Conservation (phyloP, 2,888 invertebrate species). For the Scaptomyza tumidula region DNA sequence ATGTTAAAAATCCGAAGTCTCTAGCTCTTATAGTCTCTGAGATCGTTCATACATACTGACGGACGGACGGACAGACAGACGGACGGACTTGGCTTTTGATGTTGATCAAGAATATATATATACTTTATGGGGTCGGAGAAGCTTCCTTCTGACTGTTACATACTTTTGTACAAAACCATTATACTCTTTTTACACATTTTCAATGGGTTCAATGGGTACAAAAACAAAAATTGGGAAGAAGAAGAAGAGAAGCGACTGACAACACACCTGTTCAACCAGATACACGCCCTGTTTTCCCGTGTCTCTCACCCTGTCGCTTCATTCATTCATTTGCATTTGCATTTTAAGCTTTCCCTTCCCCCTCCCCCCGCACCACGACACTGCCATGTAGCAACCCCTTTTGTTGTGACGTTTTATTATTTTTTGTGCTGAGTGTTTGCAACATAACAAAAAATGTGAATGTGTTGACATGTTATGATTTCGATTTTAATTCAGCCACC, state of each 20-base stretch:
- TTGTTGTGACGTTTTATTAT: constrained; percentile 39
- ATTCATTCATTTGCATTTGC: constrained; percentile 69
- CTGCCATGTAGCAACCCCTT: too few species aligned
- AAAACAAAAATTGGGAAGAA: background rate
- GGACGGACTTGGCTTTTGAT: too few species aligned
- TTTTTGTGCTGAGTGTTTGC: constrained; percentile 10
- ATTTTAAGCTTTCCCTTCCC: constrained; percentile 33
- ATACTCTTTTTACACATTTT: too few species aligned
- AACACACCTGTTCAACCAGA: constrained; percentile 66
- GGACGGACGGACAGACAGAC: too few species aligned
- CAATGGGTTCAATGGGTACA: too few species aligned
- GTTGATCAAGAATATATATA: too few species aligned
- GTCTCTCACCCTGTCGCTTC: constrained; percentile 9
- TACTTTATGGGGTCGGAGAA: too few species aligned
- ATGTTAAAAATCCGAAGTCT: too few species aligned
- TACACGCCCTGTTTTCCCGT: background rate
- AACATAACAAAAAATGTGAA: constrained; percentile 37
- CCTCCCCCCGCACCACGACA: background rate
- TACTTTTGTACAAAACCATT: too few species aligned
- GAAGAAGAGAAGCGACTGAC: constrained; percentile 35
- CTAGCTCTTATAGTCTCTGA: too few species aligned
- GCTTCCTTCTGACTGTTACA: too few species aligned
- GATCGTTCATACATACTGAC: too few species aligned
- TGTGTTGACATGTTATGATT: constrained; percentile 75
- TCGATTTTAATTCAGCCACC: constrained; percentile 60